A percentile compares a stretch with the other conserved stretches of the same genome.
Evolutionary conservation across 2,797 vertebrate genomes (phyloP).

Genomic region (Otolemur crassicaudatus): DNA sequence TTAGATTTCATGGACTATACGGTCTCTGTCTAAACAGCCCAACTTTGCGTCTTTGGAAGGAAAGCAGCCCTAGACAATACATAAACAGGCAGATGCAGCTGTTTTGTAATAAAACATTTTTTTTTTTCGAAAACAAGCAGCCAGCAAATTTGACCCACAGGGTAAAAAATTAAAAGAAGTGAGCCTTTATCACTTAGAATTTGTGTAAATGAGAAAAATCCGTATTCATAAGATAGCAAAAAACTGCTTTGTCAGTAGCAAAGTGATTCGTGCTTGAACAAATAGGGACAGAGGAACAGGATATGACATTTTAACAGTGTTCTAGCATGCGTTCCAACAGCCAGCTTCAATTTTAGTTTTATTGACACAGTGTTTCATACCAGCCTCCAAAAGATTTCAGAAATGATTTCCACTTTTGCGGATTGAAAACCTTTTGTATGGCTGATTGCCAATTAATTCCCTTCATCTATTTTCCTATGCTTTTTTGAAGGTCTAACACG

Average conservation of each 20-base stretch:
- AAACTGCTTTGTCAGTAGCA: background rate
- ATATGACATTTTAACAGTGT: background rate
- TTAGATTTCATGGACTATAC: background rate
- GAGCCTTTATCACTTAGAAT: background rate
- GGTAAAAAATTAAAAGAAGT: slow-evolving; percentile 33
- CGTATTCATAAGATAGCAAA: background rate
- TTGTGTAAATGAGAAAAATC: slow-evolving; percentile 21
- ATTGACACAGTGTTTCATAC: background rate
- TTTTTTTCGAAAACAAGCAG: background rate
- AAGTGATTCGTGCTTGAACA: slow-evolving; percentile 24
- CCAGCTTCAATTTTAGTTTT: background rate
- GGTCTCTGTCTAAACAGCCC: background rate
- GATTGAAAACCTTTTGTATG: background rate
- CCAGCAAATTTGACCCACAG: background rate
- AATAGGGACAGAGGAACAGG: background rate
- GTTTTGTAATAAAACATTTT: background rate
- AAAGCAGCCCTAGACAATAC: background rate
- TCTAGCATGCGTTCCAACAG: background rate
- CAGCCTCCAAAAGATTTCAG: background rate
- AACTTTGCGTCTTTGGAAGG: background rate
- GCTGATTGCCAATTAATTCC: background rate
- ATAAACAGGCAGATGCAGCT: background rate
- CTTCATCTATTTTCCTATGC: background rate
- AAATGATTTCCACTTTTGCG: background rate
- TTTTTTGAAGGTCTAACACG: background rate